These are phyloP conservation scores for Macquaria australasica DNA, from an alignment of 2,113 vertebrate genomes.

Conservation along the genomic window DNA sequence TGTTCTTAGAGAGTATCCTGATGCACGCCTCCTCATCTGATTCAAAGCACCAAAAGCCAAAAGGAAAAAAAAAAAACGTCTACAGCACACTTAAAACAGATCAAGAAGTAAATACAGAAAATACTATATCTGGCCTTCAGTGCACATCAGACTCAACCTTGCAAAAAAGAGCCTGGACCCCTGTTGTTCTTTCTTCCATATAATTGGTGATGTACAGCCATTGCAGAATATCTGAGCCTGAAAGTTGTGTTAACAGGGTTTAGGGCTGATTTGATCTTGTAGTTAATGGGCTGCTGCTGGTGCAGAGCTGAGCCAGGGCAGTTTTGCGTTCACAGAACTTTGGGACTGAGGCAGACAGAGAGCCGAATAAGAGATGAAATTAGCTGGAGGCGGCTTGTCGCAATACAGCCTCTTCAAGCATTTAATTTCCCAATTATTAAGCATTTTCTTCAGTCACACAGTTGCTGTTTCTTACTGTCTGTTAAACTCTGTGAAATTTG, in stretches of 20 bases:
- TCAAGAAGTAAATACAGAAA: background rate
- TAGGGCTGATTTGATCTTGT: slow-evolving; percentile 61
- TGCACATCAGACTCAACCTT: background rate
- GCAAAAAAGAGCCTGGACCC: background rate
- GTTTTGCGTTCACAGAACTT: slow-evolving; percentile 30
- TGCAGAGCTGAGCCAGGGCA: slow-evolving; percentile 40
- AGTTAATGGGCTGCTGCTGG: slow-evolving; percentile 49
- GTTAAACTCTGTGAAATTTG: slow-evolving; percentile 53
- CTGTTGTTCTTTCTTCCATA: slow-evolving; percentile 27
- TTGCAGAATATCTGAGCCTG: slow-evolving; percentile 21
- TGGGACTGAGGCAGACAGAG: slow-evolving; percentile 36
- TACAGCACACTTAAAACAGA: background rate
- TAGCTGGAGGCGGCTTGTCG: slow-evolving; percentile 49
- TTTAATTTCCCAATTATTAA: slow-evolving; percentile 75
- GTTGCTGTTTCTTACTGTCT: slow-evolving; percentile 60
- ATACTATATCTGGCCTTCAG: background rate
- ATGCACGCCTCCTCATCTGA: background rate
- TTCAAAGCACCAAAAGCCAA: background rate
- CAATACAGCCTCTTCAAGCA: slow-evolving; percentile 56
- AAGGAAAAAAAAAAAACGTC: background rate
- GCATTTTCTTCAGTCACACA: slow-evolving; percentile 20
- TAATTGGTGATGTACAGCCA: slow-evolving; percentile 25
- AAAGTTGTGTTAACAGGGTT: slow-evolving; percentile 58
- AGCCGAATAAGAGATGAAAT: slow-evolving; percentile 58
- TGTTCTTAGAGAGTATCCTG: background rate